Conservation (phyloP, 1,140 invertebrate genomes). For the Neodiprion lecontei region DNA sequence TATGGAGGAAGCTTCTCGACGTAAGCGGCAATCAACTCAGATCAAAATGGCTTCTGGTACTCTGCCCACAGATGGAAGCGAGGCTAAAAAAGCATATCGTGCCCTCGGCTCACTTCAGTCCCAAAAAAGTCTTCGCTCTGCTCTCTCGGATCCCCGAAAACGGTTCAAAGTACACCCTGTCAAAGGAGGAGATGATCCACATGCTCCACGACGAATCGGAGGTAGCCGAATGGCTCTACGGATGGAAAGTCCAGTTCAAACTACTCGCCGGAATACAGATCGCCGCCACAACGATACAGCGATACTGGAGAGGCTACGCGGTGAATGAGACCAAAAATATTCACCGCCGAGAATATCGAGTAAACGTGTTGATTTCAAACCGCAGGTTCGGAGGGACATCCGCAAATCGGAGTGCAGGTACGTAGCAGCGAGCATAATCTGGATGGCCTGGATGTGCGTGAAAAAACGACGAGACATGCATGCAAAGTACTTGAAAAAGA, state of each 20-base stretch:
- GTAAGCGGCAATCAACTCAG: slow-evolving; percentile 22
- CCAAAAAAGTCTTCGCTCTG: slow-evolving; percentile 16
- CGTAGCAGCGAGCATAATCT: slow-evolving; percentile 34
- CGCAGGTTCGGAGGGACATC: slow-evolving; percentile 21
- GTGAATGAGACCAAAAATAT: slow-evolving; percentile 20
- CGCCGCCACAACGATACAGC: slow-evolving; percentile 30
- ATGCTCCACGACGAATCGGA: slow-evolving; percentile 9
- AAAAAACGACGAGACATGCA: slow-evolving; percentile 27
- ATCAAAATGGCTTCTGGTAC: slow-evolving; percentile 29
- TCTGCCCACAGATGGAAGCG: slow-evolving; percentile 30
- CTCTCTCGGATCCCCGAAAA: slow-evolving; percentile 24
- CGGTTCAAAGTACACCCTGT: slow-evolving; percentile 18
- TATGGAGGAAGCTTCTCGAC: slow-evolving; percentile 30
- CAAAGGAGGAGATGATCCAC: slow-evolving; percentile 19
- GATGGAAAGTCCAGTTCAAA: slow-evolving; percentile 23
- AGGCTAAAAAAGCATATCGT: slow-evolving; percentile 21
- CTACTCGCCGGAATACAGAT: slow-evolving; percentile 10
- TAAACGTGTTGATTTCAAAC: background rate
- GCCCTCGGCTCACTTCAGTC: slow-evolving; percentile 19
- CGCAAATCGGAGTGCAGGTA: slow-evolving; percentile 26
- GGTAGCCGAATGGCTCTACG: slow-evolving; percentile 13
- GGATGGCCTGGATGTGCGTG: slow-evolving; percentile 26
- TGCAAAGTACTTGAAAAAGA: slow-evolving; percentile 24
- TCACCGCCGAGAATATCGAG: background rate
- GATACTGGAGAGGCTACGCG: slow-evolving; percentile 29